phyloP scores from a whole-genome alignment of 2,797 vertebrate species.

The Pangasius macronema region DNA sequence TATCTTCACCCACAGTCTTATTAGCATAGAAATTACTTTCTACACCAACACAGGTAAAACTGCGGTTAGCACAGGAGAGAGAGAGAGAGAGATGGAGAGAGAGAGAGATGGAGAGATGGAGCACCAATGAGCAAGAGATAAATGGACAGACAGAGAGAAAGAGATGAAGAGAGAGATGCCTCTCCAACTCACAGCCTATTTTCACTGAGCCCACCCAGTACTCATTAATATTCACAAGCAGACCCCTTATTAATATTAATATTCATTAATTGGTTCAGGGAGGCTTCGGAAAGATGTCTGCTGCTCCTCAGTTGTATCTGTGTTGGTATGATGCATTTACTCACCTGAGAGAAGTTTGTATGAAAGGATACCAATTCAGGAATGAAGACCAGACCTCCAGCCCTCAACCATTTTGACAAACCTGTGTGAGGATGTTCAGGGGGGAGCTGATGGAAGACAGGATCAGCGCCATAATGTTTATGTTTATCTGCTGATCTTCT shows the following conservation, averaged over 20 bases:
- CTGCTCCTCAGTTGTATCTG: not conserved
- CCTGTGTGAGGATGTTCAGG: not conserved
- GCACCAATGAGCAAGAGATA: constrained; percentile 8
- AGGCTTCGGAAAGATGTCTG: not conserved
- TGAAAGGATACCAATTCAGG: not conserved
- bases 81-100: constrained; percentile 23
- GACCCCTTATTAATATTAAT: not conserved
- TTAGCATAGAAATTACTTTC: constrained; percentile 77
- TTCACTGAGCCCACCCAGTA: not conserved
- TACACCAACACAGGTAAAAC: constrained; percentile 59
- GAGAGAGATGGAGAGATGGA: not conserved
- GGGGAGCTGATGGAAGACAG: not conserved
- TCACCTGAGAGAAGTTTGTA: not conserved
- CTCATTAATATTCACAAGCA: constrained; percentile 11
- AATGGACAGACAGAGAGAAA: constrained; percentile 1
- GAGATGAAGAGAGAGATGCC: not conserved
- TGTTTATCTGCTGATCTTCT: not conserved
- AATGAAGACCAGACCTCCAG: not conserved
- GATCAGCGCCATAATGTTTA: not conserved
- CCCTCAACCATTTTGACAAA: not conserved
- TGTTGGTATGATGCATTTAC: not conserved
- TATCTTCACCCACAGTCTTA: constrained; percentile 76
- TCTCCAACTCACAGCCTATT: not conserved
- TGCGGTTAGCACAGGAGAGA: constrained; percentile 7
- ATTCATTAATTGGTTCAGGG: not conserved